phyloP scores from a whole-genome alignment of 2,888 invertebrate species.

The Octonoba sinensis region DNA sequence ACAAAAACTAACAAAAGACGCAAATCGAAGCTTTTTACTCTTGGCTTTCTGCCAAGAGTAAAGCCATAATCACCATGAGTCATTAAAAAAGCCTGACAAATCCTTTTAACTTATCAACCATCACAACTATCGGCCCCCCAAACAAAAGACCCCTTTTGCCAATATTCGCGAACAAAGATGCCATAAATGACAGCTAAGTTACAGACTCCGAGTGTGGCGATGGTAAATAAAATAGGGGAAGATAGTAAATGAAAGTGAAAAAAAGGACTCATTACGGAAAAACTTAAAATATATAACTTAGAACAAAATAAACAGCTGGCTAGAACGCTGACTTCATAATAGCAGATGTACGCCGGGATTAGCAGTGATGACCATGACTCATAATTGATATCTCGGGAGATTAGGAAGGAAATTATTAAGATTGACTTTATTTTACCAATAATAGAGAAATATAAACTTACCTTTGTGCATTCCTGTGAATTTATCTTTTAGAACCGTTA shows the following conservation, averaged over 20 bases:
- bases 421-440: too few species aligned
- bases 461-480: slow-evolving; percentile 97
- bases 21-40: background rate
- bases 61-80: slow-evolving; percentile 12
- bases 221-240: background rate
- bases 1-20: background rate
- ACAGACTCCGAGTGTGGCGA: background rate
- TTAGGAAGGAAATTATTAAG: too few species aligned
- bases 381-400: background rate
- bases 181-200: background rate
- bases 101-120: too few species aligned
- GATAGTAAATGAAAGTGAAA: background rate
- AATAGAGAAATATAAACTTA: slow-evolving; percentile 71
- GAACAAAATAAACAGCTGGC: slow-evolving; percentile 49
- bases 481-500: slow-evolving; percentile 93
- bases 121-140: too few species aligned
- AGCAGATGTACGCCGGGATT: slow-evolving; percentile 31
- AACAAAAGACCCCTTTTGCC: too few species aligned
- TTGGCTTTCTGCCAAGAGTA: slow-evolving; percentile 11
- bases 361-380: slow-evolving; percentile 20
- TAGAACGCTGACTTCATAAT: slow-evolving; percentile 25
- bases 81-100: slow-evolving; percentile 9
- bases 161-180: too few species aligned
- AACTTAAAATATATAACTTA: slow-evolving; percentile 15
- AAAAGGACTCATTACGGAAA: background rate